Percentiles rank a stretch among this genome's conserved stretches.
These are phyloP conservation scores for Gobius niger DNA, from an alignment of 2,113 vertebrate species.

Conservation along the genomic window DNA sequence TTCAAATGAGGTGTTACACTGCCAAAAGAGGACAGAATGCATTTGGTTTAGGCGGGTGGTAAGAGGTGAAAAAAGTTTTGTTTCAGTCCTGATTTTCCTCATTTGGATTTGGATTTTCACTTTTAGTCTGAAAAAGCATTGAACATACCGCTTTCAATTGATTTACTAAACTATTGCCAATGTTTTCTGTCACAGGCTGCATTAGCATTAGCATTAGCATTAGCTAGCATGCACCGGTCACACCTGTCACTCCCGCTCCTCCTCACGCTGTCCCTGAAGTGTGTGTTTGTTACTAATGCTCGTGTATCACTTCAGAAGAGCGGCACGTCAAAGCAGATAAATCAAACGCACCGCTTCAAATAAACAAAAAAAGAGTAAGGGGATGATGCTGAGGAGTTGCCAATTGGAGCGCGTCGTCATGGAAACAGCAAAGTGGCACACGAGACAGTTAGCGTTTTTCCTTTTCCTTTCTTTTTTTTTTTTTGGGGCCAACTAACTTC, in stretches of 20 bases:
- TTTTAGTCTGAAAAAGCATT: no score
- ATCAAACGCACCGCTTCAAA: neutral
- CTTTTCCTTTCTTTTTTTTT: constrained; percentile 31
- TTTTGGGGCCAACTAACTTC: constrained; percentile 48
- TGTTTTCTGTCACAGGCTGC: constrained; percentile 7
- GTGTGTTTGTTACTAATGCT: constrained; percentile 10
- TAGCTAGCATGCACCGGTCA: constrained; percentile 11
- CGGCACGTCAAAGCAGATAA: neutral
- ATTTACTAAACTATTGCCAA: no score
- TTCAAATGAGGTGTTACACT: no score
- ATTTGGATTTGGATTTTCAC: no score
- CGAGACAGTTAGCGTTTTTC: constrained; percentile 54
- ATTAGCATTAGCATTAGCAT: neutral
- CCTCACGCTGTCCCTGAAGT: neutral
- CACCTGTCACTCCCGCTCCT: constrained; percentile 9
- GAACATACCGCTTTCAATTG: no score
- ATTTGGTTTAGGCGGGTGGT: no score
- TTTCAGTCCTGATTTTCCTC: no score
- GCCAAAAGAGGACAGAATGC: no score
- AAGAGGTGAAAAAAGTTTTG: no score
- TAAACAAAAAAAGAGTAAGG: constrained; percentile 16
- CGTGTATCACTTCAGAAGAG: neutral
- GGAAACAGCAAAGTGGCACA: constrained; percentile 74
- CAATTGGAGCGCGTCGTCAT: constrained; percentile 71
- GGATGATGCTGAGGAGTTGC: constrained; percentile 42